Percentiles rank a stretch among this genome's conserved stretches.
These are phyloP conservation scores for Lordiphosa mommai DNA, from an alignment of 1,140 invertebrate species.

Conservation along the genomic window DNA sequence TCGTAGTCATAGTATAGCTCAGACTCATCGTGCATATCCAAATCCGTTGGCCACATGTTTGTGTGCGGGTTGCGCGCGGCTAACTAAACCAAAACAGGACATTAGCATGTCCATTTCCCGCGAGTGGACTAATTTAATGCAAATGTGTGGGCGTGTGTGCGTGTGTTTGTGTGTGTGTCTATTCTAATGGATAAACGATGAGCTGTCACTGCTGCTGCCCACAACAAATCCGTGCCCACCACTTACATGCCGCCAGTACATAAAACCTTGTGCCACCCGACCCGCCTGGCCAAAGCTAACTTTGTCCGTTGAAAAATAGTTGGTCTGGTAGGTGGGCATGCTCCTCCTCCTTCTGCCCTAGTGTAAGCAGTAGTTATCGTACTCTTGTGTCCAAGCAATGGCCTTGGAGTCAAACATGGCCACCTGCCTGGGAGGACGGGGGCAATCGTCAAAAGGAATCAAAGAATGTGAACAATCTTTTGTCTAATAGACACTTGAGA, in stretches of 20 bases:
- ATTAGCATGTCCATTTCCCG: conserved; percentile 57
- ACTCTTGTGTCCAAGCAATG: conserved; percentile 32
- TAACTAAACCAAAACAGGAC: conserved; percentile 54
- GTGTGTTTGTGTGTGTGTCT: conserved; percentile 15
- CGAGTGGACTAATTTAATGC: conserved; percentile 57
- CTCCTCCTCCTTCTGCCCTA: conserved; percentile 9
- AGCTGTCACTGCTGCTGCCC: conserved; percentile 10
- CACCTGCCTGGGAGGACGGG: conserved; percentile 11
- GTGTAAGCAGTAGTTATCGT: conserved; percentile 11
- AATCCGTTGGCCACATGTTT: conserved; percentile 50
- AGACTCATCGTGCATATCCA: conserved; percentile 15
- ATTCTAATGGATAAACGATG: conserved; percentile 36
- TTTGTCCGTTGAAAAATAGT: conserved; percentile 20
- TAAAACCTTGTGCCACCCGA: conserved; percentile 59
- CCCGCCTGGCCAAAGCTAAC: conserved; percentile 59
- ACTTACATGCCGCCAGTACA: conserved; percentile 75
- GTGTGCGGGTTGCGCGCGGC: conserved; percentile 46
- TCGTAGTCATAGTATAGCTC: conserved; percentile 6
- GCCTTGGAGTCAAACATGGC: conserved; percentile 40
- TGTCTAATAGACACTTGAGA: conserved; percentile 46
- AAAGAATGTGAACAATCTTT: conserved; percentile 33
- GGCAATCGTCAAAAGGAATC: conserved; percentile 6
- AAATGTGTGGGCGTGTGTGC: conserved; percentile 7
- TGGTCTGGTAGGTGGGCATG: conserved; percentile 43
- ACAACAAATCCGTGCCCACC: conserved; percentile 45